phyloP scores from a whole-genome alignment of 2,113 vertebrate species.

The Trinectes maculatus region DNA sequence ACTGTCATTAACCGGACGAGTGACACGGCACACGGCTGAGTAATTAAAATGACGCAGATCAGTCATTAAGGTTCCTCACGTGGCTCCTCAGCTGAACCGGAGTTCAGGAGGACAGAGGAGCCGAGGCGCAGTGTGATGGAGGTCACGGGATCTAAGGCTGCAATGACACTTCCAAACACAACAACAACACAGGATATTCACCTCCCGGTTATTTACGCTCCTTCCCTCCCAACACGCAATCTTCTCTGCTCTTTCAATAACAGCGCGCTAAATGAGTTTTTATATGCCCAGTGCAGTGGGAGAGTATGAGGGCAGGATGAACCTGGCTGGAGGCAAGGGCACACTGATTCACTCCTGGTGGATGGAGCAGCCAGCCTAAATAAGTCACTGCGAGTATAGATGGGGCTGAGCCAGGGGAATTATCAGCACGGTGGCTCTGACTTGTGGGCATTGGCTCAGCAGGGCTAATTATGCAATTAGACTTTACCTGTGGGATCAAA shows the following conservation, averaged over 20 bases:
- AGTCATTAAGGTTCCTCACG: slow-evolving; percentile 35
- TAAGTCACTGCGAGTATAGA: slow-evolving; percentile 51
- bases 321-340: slow-evolving; percentile 62
- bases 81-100: slow-evolving; percentile 24
- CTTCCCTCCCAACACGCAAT: slow-evolving; percentile 5
- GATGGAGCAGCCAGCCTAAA: slow-evolving; percentile 46
- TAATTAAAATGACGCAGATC: slow-evolving; percentile 57
- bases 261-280: slow-evolving; percentile 50
- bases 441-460: slow-evolving; percentile 54
- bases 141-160: background rate
- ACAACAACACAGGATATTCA: slow-evolving; percentile 18
- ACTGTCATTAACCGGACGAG: slow-evolving; percentile 47
- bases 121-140: no score
- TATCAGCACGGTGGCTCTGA: slow-evolving; percentile 45
- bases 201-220: slow-evolving; percentile 39
- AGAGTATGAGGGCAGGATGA: slow-evolving; percentile 47
- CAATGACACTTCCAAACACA: slow-evolving; percentile 19
- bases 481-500: slow-evolving; percentile 37
- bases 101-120: no score
- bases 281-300: slow-evolving; percentile 62
- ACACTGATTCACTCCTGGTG: slow-evolving; percentile 52
- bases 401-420: slow-evolving; percentile 38
- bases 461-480: slow-evolving; percentile 55
- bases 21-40: slow-evolving; percentile 25
- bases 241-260: slow-evolving; percentile 36